A percentile compares a stretch with the other conserved stretches of the same genome.
phyloP scores from a whole-genome alignment of 2,113 vertebrate genomes.

The Anser cygnoides region DNA sequence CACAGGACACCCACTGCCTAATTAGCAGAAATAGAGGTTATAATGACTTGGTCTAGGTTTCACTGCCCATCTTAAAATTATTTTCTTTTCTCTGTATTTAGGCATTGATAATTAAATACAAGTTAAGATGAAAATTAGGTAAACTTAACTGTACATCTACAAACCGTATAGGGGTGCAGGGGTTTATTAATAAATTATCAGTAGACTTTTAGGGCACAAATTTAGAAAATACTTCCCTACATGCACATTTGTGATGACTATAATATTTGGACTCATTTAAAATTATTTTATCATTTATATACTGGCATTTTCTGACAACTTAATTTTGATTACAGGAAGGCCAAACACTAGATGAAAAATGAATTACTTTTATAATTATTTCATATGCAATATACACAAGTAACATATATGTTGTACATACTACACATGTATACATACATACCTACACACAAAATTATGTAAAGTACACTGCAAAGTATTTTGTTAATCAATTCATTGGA shows the following conservation, averaged over 20 bases:
- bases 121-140: not conserved
- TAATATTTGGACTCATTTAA: not conserved
- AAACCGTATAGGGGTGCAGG: not conserved
- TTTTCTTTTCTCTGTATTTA: not conserved
- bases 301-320: not conserved
- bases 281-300: not conserved
- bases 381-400: not conserved
- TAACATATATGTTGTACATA: not conserved
- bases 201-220: not conserved
- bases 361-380: not conserved
- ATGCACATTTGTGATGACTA: not conserved
- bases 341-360: not conserved
- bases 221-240: not conserved
- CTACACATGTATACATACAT: not conserved
- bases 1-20: constrained; percentile 66
- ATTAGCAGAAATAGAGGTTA: constrained; percentile 73
- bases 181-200: not conserved
- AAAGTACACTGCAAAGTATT: not conserved
- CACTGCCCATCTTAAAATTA: constrained; percentile 31
- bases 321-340: not conserved
- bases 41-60: constrained; percentile 55
- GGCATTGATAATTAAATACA: not conserved
- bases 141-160: not conserved
- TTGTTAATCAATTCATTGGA: not conserved
- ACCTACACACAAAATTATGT: not conserved